Conservation (phyloP, 35 echinoderm and acorn worm species). For the Ptychodera flava region DNA sequence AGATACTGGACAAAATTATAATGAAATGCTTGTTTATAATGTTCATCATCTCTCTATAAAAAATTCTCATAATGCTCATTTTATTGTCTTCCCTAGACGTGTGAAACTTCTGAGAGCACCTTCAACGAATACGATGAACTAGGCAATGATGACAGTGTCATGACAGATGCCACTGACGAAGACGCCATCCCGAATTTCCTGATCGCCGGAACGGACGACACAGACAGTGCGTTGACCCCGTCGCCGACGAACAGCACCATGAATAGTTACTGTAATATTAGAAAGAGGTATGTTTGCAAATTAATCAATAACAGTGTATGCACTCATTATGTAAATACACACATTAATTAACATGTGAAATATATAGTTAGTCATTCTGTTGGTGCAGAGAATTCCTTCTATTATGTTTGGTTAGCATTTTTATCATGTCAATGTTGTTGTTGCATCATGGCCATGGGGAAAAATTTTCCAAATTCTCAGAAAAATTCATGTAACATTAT, state of each 20-base stretch:
- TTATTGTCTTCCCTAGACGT: background rate
- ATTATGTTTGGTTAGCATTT: too few relatives aligned
- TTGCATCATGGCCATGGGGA: too few relatives aligned
- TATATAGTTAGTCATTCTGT: too few relatives aligned
- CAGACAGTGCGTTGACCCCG: background rate
- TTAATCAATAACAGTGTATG: too few relatives aligned
- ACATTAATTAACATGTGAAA: background rate
- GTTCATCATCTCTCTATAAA: too few relatives aligned
- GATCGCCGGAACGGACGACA: background rate
- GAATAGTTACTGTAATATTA: background rate
- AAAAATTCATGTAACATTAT: too few relatives aligned
- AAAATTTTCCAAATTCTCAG: too few relatives aligned
- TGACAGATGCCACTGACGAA: slow-evolving; percentile 92
- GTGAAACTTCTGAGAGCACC: slow-evolving; percentile 66
- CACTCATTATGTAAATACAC: background rate
- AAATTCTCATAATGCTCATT: background rate
- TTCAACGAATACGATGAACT: slow-evolving; percentile 83
- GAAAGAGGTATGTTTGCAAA: background rate
- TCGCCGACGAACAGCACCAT: background rate
- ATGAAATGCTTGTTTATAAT: too few relatives aligned
- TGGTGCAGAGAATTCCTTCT: too few relatives aligned
- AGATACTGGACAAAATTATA: too few relatives aligned
- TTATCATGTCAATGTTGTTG: too few relatives aligned
- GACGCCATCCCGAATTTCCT: background rate
- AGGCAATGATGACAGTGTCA: slow-evolving; percentile 56